Evolutionary conservation across 2,888 invertebrate species (phyloP).

Genomic region (Myopa testacea): DNA sequence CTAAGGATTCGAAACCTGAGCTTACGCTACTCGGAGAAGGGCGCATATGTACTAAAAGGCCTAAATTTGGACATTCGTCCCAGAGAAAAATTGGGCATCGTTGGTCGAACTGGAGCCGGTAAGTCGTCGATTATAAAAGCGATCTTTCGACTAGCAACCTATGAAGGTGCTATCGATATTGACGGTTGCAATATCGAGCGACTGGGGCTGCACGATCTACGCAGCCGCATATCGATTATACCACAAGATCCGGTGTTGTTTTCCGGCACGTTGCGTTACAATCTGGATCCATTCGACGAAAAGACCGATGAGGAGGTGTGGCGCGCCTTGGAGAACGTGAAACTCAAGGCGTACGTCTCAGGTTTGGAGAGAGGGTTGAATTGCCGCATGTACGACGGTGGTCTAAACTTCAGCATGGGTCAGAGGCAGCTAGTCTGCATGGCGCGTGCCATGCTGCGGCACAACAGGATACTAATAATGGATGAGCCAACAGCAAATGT

Average conservation of each 20-base stretch:
- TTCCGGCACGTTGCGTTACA: conserved; percentile 83
- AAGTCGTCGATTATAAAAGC: conserved; percentile 86
- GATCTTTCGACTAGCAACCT: conserved; percentile 83
- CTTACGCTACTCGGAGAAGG: conserved; percentile 77
- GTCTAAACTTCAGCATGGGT: conserved; percentile 87
- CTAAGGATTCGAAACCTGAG: conserved; percentile 76
- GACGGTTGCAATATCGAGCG: conserved; percentile 78
- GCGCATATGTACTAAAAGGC: conserved; percentile 79
- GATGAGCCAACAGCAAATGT: conserved; percentile 95
- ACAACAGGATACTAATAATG: conserved; percentile 83
- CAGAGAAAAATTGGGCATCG: conserved; percentile 79
- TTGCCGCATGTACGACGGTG: conserved; percentile 78
- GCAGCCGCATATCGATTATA: conserved; percentile 88
- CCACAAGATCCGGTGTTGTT: conserved; percentile 94
- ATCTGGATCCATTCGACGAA: conserved; percentile 86
- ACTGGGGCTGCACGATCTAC: conserved; percentile 81
- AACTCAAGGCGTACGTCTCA: conserved; percentile 77
- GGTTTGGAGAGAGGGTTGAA: conserved; percentile 73
- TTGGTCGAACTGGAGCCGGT: conserved; percentile 90
- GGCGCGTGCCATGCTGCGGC: conserved; percentile 84
- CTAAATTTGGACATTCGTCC: conserved; percentile 74
- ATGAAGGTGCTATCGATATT: conserved; percentile 81
- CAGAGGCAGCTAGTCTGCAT: conserved; percentile 90
- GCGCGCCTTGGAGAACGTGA: conserved; percentile 82
- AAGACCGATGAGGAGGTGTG: conserved; percentile 80